Conservation (phyloP, 1,140 invertebrate genomes). For the Panulirus ornatus region DNA sequence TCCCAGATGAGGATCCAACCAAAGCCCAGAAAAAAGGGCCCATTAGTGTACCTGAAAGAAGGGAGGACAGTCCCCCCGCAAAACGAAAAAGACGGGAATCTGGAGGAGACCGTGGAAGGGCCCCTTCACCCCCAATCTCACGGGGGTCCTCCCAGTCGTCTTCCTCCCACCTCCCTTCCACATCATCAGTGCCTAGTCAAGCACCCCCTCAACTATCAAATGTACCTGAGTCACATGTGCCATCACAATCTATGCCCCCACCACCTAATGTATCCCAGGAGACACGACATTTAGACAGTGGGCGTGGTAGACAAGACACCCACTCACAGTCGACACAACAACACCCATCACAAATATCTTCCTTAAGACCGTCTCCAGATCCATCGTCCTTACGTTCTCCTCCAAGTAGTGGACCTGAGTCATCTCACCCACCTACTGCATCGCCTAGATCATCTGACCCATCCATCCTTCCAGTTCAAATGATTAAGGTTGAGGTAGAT, state of each 20-base stretch:
- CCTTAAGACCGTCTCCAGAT: neutral
- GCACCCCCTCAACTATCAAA: constrained; percentile 57
- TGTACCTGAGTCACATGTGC: constrained; percentile 73
- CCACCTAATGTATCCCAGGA: constrained; percentile 47
- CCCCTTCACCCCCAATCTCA: constrained; percentile 38
- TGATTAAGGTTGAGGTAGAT: constrained; percentile 68
- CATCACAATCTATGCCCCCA: constrained; percentile 66
- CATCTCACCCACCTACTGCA: constrained; percentile 27
- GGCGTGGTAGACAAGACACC: constrained; percentile 21
- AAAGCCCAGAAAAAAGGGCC: constrained; percentile 65
- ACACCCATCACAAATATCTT: neutral
- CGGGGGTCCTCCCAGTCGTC: constrained; percentile 63
- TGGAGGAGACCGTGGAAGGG: constrained; percentile 54
- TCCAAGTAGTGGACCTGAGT: constrained; percentile 1
- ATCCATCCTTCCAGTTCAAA: constrained; percentile 61
- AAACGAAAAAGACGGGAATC: constrained; percentile 71
- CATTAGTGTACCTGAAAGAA: constrained; percentile 59
- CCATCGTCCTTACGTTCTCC: constrained; percentile 26
- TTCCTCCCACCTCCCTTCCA: constrained; percentile 49
- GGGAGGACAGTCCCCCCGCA: constrained; percentile 67
- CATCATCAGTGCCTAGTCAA: constrained; percentile 72
- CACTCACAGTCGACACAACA: neutral
- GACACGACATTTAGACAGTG: constrained; percentile 21
- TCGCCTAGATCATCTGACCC: constrained; percentile 35
- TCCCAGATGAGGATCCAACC: constrained; percentile 67